Conservation (phyloP, 2,797 vertebrate genomes). For the Crocidura indochinensis region DNA sequence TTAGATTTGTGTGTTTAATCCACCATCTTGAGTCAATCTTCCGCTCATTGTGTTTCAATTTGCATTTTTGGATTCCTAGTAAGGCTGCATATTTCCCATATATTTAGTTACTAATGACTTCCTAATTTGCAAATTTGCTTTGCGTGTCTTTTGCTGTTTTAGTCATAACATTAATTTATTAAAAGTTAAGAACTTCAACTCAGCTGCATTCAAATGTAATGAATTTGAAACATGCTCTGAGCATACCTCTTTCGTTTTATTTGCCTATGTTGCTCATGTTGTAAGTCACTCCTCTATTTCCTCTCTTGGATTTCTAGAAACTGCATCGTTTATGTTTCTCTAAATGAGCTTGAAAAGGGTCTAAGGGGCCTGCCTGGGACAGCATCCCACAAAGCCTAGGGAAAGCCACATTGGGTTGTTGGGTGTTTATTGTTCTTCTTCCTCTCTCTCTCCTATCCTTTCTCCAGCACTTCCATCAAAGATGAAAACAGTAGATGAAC, state of each 20-base stretch:
- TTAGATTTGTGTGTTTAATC: constrained; percentile 66
- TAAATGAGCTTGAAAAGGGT: neutral
- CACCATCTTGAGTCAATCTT: constrained; percentile 44
- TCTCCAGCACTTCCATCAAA: too few relatives aligned
- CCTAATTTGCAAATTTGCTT: constrained; percentile 57
- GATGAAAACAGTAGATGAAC: too few relatives aligned
- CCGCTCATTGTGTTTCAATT: constrained; percentile 52
- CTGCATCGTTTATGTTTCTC: neutral
- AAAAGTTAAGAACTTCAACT: neutral
- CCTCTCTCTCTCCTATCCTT: too few relatives aligned
- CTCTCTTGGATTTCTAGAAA: neutral
- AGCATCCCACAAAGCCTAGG: too few relatives aligned
- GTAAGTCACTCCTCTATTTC: neutral
- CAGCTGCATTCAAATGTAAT: neutral
- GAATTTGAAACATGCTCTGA: neutral
- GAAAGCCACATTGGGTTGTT: too few relatives aligned
- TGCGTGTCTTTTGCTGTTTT: constrained; percentile 43
- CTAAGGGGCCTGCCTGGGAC: too few relatives aligned
- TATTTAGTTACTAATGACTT: constrained; percentile 67
- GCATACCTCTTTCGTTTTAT: neutral
- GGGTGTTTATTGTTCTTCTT: too few relatives aligned
- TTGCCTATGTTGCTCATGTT: neutral
- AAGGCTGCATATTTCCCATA: constrained; percentile 50
- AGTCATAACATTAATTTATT: constrained; percentile 42
- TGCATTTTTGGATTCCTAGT: constrained; percentile 52